Conservation (phyloP, 2,113 vertebrate genomes). For the Amia ocellicauda region DNA sequence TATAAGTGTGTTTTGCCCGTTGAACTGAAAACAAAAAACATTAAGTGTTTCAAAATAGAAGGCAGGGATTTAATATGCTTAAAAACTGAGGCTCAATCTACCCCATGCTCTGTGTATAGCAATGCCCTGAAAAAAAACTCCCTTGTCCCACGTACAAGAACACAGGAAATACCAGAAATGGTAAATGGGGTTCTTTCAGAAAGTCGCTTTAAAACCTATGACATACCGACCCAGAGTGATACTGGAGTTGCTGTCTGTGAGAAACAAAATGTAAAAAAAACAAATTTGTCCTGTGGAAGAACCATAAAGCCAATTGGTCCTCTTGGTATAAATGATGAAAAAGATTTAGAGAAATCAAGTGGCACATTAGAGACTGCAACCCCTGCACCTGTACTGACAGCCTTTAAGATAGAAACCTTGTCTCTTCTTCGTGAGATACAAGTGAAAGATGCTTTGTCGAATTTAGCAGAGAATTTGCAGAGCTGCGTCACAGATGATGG, state of each 20-base stretch:
- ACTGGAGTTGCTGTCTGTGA: not conserved
- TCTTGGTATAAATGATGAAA: not conserved
- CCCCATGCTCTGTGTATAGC: not conserved
- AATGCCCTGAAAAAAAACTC: too few species aligned
- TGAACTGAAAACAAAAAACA: slow-evolving; percentile 14
- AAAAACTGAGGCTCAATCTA: not conserved
- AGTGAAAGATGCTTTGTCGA: not conserved
- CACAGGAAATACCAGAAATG: slow-evolving; percentile 6
- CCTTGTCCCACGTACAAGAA: not conserved
- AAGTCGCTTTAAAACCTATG: not conserved
- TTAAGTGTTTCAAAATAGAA: slow-evolving; percentile 16
- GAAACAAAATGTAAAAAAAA: not conserved
- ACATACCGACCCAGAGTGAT: not conserved
- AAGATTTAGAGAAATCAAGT: not conserved
- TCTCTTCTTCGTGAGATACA: not conserved
- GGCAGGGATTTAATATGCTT: not conserved
- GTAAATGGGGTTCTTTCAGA: not conserved
- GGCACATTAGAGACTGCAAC: not conserved
- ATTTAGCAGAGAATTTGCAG: too few species aligned
- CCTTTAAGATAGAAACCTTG: not conserved
- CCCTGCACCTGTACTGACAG: not conserved
- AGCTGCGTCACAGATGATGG: not conserved
- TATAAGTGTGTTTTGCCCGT: not conserved
- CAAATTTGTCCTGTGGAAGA: not conserved
- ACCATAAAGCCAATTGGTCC: not conserved